Evolutionary conservation across 1,140 invertebrate genomes (phyloP).

Genomic region (Orussus abietinus): DNA sequence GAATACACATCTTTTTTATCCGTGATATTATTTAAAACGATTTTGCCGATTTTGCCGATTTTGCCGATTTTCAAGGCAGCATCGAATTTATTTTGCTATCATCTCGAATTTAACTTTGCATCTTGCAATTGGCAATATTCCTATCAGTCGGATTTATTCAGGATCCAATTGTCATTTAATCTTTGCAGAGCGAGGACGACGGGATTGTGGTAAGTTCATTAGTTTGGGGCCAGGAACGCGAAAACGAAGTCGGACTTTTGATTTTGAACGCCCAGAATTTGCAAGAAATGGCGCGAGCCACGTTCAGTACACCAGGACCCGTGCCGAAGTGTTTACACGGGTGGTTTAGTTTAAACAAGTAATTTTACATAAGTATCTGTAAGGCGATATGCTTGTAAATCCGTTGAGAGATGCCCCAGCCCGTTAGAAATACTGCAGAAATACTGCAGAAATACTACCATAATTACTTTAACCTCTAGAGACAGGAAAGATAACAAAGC

Average conservation of each 20-base stretch:
- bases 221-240: slow-evolving; percentile 60
- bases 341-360: slow-evolving; percentile 59
- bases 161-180: slow-evolving; percentile 17
- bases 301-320: slow-evolving; percentile 65
- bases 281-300: slow-evolving; percentile 63
- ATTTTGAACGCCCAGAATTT: slow-evolving; percentile 67
- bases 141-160: background rate
- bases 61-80: too few relatives aligned
- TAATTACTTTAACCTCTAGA: too few relatives aligned
- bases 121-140: background rate
- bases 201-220: slow-evolving; percentile 69
- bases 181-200: slow-evolving; percentile 66
- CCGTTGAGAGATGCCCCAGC: too few relatives aligned
- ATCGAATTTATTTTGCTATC: background rate
- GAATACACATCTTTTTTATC: slow-evolving; percentile 3
- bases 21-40: too few relatives aligned
- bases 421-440: too few relatives aligned
- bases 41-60: too few relatives aligned
- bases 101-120: background rate
- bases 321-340: slow-evolving; percentile 79
- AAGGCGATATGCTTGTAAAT: too few relatives aligned
- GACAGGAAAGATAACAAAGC: too few relatives aligned
- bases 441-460: too few relatives aligned
- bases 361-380: slow-evolving; percentile 7
- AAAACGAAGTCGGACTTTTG: slow-evolving; percentile 63